Evolutionary conservation across 92 coral and sea anemone genomes (phyloP).

Genomic region (Virgularia gustaviana): DNA sequence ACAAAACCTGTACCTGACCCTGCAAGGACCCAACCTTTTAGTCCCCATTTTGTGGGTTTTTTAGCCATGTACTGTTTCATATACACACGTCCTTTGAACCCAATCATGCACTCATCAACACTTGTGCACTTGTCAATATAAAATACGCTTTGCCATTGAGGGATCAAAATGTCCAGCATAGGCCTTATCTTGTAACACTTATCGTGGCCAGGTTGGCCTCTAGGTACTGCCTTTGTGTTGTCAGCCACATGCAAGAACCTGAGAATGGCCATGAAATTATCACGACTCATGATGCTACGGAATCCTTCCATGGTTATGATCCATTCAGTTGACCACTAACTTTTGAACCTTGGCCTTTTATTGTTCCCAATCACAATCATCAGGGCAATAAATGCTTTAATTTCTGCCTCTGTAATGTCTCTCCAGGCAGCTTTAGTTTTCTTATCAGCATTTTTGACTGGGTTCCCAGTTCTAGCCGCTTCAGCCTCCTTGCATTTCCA

Average conservation of each 20-base stretch:
- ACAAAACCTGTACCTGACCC: slow-evolving; percentile 52
- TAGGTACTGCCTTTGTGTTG: slow-evolving; percentile 12
- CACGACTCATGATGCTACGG: slow-evolving; percentile 48
- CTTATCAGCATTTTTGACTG: no score
- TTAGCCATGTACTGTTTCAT: slow-evolving; percentile 60
- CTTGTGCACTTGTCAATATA: slow-evolving; percentile 41
- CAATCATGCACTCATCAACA: slow-evolving; percentile 68
- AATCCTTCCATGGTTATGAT: not conserved
- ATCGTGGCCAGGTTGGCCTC: slow-evolving; percentile 52
- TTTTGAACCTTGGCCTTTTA: not conserved
- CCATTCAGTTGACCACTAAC: not conserved
- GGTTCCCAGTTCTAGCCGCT: no score
- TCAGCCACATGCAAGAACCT: slow-evolving; percentile 60
- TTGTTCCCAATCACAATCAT: not conserved
- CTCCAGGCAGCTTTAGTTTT: no score
- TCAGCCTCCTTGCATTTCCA: no score
- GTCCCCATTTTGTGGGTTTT: slow-evolving; percentile 62
- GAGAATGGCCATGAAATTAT: slow-evolving; percentile 45
- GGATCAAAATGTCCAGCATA: slow-evolving; percentile 53
- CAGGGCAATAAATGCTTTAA: not conserved
- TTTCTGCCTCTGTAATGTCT: no score
- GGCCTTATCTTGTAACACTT: slow-evolving; percentile 52
- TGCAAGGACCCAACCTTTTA: slow-evolving; percentile 52
- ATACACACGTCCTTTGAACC: slow-evolving; percentile 61
- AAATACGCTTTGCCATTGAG: slow-evolving; percentile 36